phyloP scores from a whole-genome alignment of 2,113 vertebrate genomes.

The Zootoca vivipara region DNA sequence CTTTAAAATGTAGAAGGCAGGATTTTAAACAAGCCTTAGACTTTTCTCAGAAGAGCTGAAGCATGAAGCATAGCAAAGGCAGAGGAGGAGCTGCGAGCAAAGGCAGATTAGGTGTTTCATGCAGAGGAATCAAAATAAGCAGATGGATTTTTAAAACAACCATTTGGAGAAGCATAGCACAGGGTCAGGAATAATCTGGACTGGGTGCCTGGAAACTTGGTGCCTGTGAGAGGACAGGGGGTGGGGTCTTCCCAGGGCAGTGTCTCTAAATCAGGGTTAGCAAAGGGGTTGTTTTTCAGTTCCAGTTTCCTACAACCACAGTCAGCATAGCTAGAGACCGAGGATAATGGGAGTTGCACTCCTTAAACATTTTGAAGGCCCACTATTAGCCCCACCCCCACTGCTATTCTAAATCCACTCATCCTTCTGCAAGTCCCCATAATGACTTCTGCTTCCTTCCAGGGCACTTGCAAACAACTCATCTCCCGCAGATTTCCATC shows the following conservation, averaged over 20 bases:
- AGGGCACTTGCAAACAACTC: background rate
- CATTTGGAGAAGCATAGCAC: background rate
- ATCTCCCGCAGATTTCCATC: background rate
- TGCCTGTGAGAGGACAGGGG: too few species aligned
- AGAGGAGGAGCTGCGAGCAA: background rate
- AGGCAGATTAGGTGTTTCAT: constrained; percentile 29
- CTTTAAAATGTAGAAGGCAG: background rate
- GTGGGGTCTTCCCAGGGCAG: background rate
- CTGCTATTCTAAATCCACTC: background rate
- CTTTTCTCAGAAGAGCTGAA: constrained; percentile 43
- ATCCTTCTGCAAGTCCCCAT: background rate
- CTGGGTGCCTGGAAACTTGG: background rate
- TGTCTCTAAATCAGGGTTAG: background rate
- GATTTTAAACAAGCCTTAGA: constrained; percentile 23
- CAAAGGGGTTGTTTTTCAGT: too few species aligned
- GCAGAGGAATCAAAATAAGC: constrained; percentile 19
- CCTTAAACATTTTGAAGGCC: too few species aligned
- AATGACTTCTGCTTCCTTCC: background rate
- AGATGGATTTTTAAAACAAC: constrained; percentile 29
- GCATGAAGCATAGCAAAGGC: constrained; percentile 8
- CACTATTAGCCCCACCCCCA: too few species aligned
- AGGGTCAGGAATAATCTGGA: background rate
- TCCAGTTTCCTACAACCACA: too few species aligned
- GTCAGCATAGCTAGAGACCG: too few species aligned
- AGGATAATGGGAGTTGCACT: too few species aligned